Evolutionary conservation across 2,888 invertebrate species (phyloP).

Genomic region (Acleris laterana): DNA sequence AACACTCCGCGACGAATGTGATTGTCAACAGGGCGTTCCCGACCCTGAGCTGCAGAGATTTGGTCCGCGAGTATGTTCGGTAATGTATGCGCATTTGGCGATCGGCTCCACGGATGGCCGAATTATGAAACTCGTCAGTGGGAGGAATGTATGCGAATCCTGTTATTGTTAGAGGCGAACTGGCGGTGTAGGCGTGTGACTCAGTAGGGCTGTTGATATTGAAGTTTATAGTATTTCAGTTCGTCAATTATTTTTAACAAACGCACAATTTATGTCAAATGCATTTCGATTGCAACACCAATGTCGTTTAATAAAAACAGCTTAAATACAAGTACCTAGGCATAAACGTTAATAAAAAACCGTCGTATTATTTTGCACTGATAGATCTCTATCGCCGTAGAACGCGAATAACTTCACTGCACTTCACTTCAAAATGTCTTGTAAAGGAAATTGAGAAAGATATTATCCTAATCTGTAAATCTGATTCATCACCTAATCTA

Average conservation of each 20-base stretch:
- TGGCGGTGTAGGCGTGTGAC: conserved; percentile 11
- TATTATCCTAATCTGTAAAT: too few species aligned
- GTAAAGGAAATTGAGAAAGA: background rate
- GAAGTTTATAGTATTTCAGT: background rate
- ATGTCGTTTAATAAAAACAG: too few species aligned
- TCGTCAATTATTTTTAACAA: too few species aligned
- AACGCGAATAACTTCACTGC: background rate
- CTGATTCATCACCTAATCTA: too few species aligned
- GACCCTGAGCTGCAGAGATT: conserved; percentile 26
- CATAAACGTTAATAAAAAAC: too few species aligned
- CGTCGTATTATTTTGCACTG: too few species aligned
- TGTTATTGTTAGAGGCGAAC: conserved; percentile 39
- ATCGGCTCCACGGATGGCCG: conserved; percentile 68
- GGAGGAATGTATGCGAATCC: conserved; percentile 41
- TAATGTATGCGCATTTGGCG: conserved; percentile 58
- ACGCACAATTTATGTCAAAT: too few species aligned
- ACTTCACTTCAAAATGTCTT: too few species aligned
- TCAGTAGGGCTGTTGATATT: conserved; percentile 18
- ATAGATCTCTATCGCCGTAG: background rate
- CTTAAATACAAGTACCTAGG: too few species aligned
- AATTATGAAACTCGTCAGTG: conserved; percentile 58
- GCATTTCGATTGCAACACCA: too few species aligned
- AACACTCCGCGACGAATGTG: conserved; percentile 4
- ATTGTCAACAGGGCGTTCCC: conserved; percentile 29
- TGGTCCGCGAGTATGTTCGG: conserved; percentile 16